A percentile compares a stretch with the other conserved stretches of the same genome.
phyloP scores from a whole-genome alignment of 2,113 vertebrate species.

The Lophotis ruficrista region DNA sequence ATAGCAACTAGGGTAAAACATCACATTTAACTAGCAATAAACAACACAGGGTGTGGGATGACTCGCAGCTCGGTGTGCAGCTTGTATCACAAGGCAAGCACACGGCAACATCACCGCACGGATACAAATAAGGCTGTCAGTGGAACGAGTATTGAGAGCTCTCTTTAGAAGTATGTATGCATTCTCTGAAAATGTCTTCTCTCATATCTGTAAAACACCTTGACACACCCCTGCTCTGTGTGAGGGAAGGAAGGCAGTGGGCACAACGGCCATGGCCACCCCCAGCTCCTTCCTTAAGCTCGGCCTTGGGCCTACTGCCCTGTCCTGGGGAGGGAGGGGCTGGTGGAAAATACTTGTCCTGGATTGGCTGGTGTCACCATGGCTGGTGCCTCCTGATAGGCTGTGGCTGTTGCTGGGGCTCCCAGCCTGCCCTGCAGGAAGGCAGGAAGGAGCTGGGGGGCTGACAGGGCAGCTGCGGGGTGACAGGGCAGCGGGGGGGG shows the following conservation, averaged over 20 bases:
- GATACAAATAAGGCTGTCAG: background rate
- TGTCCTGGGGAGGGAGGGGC: background rate
- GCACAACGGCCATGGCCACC: rapidly evolving
- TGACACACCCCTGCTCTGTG: rapidly evolving
- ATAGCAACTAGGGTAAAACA: background rate
- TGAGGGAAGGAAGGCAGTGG: rapidly evolving
- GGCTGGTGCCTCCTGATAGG: rapidly evolving
- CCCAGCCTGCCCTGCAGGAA: background rate
- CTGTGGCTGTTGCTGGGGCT: background rate
- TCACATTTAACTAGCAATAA: background rate
- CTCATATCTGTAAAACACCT: background rate
- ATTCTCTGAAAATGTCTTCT: rapidly evolving
- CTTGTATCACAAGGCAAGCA: background rate
- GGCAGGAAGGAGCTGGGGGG: background rate
- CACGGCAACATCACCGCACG: background rate
- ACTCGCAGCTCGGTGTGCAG: rapidly evolving
- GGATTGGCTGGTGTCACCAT: rapidly evolving
- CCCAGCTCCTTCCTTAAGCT: background rate
- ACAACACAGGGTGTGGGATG: background rate
- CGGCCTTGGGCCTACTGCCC: background rate
- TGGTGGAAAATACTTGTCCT: rapidly evolving
- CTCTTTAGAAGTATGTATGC: rapidly evolving
- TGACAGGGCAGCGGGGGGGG: too few species aligned
- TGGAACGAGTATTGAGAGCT: background rate
- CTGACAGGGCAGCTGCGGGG: too few species aligned